These are phyloP conservation scores for Heliconius ismenius DNA, from an alignment of 2,888 invertebrate species.

Conservation along the genomic window DNA sequence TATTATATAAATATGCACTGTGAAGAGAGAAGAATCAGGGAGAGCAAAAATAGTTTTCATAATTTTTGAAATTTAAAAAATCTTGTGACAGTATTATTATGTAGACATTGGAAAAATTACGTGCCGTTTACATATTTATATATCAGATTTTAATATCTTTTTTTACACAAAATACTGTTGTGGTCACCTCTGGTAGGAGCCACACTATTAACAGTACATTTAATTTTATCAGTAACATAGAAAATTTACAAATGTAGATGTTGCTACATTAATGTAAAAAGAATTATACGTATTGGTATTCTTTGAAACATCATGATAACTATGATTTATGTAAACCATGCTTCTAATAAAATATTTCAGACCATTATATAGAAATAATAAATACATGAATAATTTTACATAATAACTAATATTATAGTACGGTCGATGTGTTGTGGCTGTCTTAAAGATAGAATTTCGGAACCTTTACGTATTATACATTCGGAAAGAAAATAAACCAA, in stretches of 20 bases:
- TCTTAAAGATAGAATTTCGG: not conserved
- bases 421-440: not conserved
- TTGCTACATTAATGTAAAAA: not conserved
- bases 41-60: not conserved
- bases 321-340: not conserved
- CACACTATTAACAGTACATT: not conserved
- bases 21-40: not conserved
- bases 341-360: not conserved
- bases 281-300: not conserved
- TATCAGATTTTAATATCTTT: not conserved
- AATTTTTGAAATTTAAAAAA: not conserved
- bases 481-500: not conserved
- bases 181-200: not conserved
- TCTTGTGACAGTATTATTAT: not conserved
- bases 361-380: not conserved
- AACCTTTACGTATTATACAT: no score
- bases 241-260: not conserved
- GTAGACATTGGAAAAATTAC: not conserved
- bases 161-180: not conserved
- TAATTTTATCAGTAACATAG: not conserved
- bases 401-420: slow-evolving; percentile 5
- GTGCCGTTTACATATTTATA: not conserved
- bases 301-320: not conserved
- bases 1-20: not conserved
- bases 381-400: not conserved